These are phyloP conservation scores for Papilio xuthus DNA, from an alignment of 1,140 invertebrate genomes.

Conservation along the genomic window DNA sequence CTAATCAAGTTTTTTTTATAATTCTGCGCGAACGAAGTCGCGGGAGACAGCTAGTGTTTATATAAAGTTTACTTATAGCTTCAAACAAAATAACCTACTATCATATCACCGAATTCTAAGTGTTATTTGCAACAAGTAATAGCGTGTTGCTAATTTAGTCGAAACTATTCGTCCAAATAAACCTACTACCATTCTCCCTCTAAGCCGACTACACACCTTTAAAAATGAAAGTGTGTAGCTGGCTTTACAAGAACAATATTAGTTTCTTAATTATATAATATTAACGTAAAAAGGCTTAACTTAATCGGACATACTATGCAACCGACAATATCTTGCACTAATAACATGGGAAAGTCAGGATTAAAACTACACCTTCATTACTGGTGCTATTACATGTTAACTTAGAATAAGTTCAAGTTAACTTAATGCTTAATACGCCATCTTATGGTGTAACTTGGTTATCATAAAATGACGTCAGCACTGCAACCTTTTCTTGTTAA, in stretches of 20 bases:
- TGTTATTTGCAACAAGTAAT: no score
- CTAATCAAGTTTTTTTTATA: no score
- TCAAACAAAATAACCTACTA: no score
- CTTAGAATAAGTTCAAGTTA: conserved; percentile 3
- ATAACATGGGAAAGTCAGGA: neutral
- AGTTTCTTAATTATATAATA: neutral
- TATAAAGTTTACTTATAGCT: no score
- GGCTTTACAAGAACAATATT: neutral
- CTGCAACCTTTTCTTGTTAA: conserved; percentile 2
- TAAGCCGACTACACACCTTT: no score
- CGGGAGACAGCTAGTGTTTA: no score
- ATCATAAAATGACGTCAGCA: neutral
- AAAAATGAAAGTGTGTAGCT: no score
- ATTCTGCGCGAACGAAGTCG: no score
- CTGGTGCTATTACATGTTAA: neutral
- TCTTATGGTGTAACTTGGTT: neutral
- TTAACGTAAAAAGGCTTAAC: neutral
- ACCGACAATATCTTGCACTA: neutral
- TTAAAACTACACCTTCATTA: conserved; percentile 19
- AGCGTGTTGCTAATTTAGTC: no score
- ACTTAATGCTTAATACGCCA: conserved; percentile 11
- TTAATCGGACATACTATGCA: neutral
- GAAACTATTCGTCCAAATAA: no score
- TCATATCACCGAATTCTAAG: no score
- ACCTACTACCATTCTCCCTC: no score